phyloP scores from a whole-genome alignment of 2,113 vertebrate genomes.

The Donacobius atricapilla region DNA sequence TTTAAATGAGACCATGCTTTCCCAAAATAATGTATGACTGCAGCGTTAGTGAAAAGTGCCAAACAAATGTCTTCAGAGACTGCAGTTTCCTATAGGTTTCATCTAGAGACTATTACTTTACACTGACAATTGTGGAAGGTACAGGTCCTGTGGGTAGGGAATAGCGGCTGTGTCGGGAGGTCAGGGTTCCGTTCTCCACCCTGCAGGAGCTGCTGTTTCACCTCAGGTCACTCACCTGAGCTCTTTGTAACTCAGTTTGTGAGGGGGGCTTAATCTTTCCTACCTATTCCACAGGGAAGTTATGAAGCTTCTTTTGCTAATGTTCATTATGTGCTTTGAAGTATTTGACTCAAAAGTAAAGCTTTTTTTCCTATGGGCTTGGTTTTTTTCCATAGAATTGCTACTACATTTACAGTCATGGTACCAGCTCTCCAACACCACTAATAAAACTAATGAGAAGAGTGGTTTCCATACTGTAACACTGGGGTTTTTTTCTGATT shows the following conservation, averaged over 20 bases:
- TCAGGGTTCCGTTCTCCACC: background rate
- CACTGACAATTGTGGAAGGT: fast-evolving
- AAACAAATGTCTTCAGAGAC: background rate
- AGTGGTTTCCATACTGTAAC: background rate
- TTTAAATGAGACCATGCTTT: background rate
- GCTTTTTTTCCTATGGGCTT: background rate
- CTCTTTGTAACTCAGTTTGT: background rate
- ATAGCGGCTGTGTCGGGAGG: background rate
- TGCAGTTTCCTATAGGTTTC: background rate
- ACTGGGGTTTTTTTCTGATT: background rate
- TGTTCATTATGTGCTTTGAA: background rate
- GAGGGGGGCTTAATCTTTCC: background rate
- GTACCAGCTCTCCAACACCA: background rate
- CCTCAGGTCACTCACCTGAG: background rate
- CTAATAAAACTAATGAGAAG: background rate
- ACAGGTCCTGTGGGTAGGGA: background rate
- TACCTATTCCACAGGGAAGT: background rate
- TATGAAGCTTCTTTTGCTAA: background rate
- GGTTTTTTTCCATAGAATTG: background rate
- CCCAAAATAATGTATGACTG: background rate
- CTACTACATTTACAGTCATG: background rate
- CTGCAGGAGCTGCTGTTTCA: background rate
- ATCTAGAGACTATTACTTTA: background rate
- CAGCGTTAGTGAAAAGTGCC: background rate
- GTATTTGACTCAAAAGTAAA: background rate